Evolutionary conservation across 64 coral and sea anemone species (phyloP).

Genomic region (Montipora foliosa): DNA sequence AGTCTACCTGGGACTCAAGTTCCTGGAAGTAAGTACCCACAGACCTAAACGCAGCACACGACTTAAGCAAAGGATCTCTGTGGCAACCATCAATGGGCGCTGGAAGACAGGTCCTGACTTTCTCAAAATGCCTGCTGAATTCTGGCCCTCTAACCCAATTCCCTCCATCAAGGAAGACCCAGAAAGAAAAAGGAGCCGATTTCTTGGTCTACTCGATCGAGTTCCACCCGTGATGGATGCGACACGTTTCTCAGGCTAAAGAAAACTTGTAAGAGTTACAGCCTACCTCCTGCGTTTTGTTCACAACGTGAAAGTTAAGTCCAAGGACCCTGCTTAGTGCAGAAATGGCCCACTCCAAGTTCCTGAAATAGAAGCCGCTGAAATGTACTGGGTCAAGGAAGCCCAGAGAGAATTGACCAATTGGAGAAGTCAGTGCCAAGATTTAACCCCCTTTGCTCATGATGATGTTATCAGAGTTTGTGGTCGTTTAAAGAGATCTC

Average conservation of each 20-base stretch:
- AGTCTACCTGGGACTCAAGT: neutral
- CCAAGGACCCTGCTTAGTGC: no score
- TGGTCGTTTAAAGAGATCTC: constrained; percentile 12
- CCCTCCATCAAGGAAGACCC: no score
- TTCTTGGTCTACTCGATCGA: no score
- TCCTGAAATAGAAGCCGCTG: constrained; percentile 16
- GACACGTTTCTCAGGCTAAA: no score
- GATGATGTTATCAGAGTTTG: constrained; percentile 5
- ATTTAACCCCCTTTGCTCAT: constrained; percentile 4
- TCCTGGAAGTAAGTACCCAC: constrained; percentile 18
- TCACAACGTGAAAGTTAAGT: no score
- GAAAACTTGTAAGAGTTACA: no score
- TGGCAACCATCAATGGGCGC: neutral
- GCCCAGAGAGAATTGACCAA: neutral
- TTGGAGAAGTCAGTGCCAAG: neutral
- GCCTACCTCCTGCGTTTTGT: no score
- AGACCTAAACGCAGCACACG: constrained; percentile 29
- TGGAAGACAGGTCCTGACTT: constrained; percentile 33
- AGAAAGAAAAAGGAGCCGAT: no score
- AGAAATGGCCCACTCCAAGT: neutral
- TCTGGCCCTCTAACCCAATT: neutral
- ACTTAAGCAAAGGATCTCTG: constrained; percentile 13
- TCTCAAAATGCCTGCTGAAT: neutral
- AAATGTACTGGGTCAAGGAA: constrained; percentile 20
- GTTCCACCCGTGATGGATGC: no score